Percentiles rank a stretch among this genome's conserved stretches.
phyloP scores from a whole-genome alignment of 1,140 invertebrate species.

The Drosophila rufa region DNA sequence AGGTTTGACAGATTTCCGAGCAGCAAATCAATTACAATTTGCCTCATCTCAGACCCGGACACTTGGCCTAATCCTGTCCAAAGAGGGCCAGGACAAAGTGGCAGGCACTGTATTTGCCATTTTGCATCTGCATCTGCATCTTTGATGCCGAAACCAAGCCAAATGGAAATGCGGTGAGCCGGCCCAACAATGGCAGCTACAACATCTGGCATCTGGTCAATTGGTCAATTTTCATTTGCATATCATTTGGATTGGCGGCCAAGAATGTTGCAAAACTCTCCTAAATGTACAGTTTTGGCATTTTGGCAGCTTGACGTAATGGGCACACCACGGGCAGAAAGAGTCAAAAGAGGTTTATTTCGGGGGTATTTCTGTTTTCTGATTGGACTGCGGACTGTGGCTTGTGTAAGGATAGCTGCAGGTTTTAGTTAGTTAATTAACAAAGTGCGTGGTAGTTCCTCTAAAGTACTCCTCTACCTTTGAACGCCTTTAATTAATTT shows the following conservation, averaged over 20 bases:
- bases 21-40: conserved; percentile 73
- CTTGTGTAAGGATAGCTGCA: conserved; percentile 34
- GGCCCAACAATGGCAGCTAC: conserved; percentile 38
- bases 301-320: conserved; percentile 71
- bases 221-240: conserved; percentile 78
- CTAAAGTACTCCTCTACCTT: neutral
- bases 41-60: conserved; percentile 19
- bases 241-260: conserved; percentile 72
- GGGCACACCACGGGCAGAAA: conserved; percentile 33
- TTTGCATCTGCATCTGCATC: conserved; percentile 38
- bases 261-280: conserved; percentile 58
- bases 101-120: conserved; percentile 15
- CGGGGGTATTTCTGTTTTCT: neutral
- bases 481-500: conserved; percentile 59
- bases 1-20: conserved; percentile 27
- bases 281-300: conserved; percentile 53
- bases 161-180: conserved; percentile 75
- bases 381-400: neutral
- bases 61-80: conserved; percentile 53
- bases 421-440: conserved; percentile 61
- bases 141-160: conserved; percentile 69
- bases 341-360: conserved; percentile 33
- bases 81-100: conserved; percentile 16
- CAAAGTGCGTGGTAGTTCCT: conserved; percentile 60
- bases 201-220: conserved; percentile 62